These are phyloP conservation scores for Andricus quercusramuli DNA, from an alignment of 2,888 invertebrate genomes.

Conservation along the genomic window DNA sequence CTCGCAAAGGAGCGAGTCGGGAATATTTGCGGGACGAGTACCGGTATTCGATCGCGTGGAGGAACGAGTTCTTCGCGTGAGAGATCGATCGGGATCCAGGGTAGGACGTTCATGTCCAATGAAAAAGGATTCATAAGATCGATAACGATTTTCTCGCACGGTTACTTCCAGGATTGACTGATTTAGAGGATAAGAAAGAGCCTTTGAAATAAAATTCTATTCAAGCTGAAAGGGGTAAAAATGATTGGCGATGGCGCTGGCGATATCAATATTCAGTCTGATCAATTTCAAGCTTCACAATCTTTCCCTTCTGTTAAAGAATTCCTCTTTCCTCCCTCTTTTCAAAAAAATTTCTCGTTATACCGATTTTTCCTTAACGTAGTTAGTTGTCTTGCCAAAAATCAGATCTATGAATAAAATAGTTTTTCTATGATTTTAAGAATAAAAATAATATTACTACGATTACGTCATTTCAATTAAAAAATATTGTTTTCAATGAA, in stretches of 20 bases:
- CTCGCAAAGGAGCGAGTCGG: conserved; percentile 53
- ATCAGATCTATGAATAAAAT: too few relatives aligned
- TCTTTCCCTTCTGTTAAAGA: too few relatives aligned
- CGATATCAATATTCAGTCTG: neutral
- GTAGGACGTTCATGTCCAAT: conserved; percentile 38
- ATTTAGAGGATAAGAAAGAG: neutral
- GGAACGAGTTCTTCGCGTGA: conserved; percentile 64
- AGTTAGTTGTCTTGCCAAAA: too few relatives aligned
- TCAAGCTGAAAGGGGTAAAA: neutral
- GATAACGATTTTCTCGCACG: conserved; percentile 2
- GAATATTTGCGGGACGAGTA: conserved; percentile 50
- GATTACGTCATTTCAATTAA: too few relatives aligned
- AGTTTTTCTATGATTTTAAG: too few relatives aligned
- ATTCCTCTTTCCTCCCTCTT: too few relatives aligned
- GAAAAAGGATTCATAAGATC: conserved; percentile 38
- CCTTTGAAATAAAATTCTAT: neutral
- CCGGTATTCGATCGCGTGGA: conserved; percentile 61
- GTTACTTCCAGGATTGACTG: neutral
- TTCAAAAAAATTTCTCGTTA: too few relatives aligned
- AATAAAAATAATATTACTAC: too few relatives aligned
- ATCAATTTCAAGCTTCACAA: neutral
- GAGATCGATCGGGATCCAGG: conserved; percentile 60
- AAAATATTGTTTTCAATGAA: too few relatives aligned
- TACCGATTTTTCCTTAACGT: too few relatives aligned
- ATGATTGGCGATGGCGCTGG: neutral